These are phyloP conservation scores for Vireo griseus DNA, from an alignment of 2,797 vertebrate genomes.

Conservation along the genomic window DNA sequence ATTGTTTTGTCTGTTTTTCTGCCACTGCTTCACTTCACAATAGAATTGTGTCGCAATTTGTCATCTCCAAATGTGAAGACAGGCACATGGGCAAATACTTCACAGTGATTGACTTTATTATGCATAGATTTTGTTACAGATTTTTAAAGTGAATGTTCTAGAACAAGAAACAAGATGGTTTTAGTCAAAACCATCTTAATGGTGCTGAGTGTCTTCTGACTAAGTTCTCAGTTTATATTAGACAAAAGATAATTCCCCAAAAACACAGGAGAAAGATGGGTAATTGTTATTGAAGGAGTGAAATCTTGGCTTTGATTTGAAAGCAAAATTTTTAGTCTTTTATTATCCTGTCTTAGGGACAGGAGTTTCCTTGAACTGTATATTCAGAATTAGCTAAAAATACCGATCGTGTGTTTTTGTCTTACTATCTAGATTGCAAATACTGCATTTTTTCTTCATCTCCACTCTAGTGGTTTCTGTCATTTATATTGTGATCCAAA, in stretches of 20 bases:
- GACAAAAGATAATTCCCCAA: background rate
- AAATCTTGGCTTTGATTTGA: background rate
- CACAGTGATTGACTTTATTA: background rate
- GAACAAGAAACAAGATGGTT: background rate
- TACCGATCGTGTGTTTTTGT: background rate
- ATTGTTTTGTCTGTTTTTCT: background rate
- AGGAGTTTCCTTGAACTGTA: background rate
- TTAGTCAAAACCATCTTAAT: background rate
- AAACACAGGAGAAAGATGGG: background rate
- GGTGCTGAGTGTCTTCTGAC: background rate
- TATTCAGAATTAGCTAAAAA: background rate
- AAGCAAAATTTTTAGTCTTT: background rate
- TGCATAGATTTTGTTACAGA: background rate
- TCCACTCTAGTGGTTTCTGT: background rate
- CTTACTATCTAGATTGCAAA: background rate
- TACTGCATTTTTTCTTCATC: fast-evolving
- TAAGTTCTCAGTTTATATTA: background rate
- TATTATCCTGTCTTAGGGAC: background rate
- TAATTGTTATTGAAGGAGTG: background rate
- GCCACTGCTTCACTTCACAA: background rate
- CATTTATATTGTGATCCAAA: fast-evolving
- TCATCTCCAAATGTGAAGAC: background rate
- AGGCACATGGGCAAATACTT: background rate
- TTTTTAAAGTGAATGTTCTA: background rate
- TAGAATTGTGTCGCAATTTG: background rate